phyloP scores from a whole-genome alignment of 2,113 vertebrate genomes.

The Ahaetulla prasina region DNA sequence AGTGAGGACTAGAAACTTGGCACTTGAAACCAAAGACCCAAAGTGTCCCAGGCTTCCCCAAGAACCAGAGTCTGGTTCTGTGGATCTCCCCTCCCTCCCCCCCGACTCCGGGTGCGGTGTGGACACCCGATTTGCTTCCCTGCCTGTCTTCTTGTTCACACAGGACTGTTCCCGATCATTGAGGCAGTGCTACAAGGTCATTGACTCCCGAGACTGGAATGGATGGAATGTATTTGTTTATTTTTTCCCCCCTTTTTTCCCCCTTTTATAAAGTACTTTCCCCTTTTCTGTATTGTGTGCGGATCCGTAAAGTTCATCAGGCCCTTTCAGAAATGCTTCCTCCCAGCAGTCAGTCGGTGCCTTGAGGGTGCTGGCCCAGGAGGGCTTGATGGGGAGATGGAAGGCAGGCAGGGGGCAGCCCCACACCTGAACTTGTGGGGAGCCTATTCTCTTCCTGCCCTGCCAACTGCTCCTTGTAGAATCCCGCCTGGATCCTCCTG shows the following conservation, averaged over 20 bases:
- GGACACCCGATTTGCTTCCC: slow-evolving; percentile 19
- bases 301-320: not conserved
- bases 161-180: slow-evolving; percentile 18
- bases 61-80: not conserved
- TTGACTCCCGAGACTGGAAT: slow-evolving; percentile 25
- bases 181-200: slow-evolving; percentile 28
- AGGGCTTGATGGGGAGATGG: not conserved
- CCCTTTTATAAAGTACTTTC: not conserved
- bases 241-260: not conserved
- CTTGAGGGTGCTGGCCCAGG: not conserved
- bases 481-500: fast-evolving
- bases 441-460: not conserved
- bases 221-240: slow-evolving; percentile 25
- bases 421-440: not conserved
- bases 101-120: not conserved
- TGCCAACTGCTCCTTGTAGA: not conserved
- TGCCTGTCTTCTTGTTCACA: slow-evolving; percentile 27
- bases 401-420: not conserved
- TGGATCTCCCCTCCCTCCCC: not conserved
- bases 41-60: not conserved
- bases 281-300: not conserved
- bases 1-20: not conserved
- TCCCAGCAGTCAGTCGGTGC: not conserved
- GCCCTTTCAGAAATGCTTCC: not conserved
- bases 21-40: not conserved